These are phyloP conservation scores for Uloborus plumipes DNA, from an alignment of 2,888 invertebrate genomes.

Conservation along the genomic window DNA sequence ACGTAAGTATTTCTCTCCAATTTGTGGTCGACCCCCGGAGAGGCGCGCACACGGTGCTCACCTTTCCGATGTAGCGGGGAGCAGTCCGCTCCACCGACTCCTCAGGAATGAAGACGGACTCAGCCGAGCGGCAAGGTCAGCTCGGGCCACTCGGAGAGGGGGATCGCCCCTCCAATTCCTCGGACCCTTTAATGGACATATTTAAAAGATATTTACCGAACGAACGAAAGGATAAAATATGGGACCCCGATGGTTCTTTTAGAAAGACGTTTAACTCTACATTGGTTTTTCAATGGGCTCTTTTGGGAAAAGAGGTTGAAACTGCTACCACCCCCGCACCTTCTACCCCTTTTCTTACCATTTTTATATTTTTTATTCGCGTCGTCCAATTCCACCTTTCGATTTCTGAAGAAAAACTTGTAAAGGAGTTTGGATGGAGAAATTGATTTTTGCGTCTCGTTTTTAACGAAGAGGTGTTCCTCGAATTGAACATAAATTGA, in stretches of 20 bases:
- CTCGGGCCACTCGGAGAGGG: slow-evolving; percentile 29
- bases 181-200: slow-evolving; percentile 55
- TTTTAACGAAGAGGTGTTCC: no score
- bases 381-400: no score
- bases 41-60: slow-evolving; percentile 20
- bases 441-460: no score
- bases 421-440: no score
- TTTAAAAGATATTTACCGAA: slow-evolving; percentile 54
- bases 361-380: no score
- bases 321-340: no score
- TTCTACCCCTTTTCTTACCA: no score
- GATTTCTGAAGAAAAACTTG: no score
- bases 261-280: slow-evolving; percentile 39
- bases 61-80: slow-evolving; percentile 30
- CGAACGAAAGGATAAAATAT: slow-evolving; percentile 12
- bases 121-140: slow-evolving; percentile 43
- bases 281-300: slow-evolving; percentile 44
- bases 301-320: neutral
- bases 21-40: slow-evolving; percentile 17
- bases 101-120: slow-evolving; percentile 45
- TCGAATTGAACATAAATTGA: no score
- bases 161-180: slow-evolving; percentile 27
- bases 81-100: slow-evolving; percentile 47
- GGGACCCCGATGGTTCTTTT: slow-evolving; percentile 3
- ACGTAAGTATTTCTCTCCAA: neutral